These are phyloP conservation scores for Nothocercus nigrocapillus DNA, from an alignment of 2,113 vertebrate species.

Conservation along the genomic window DNA sequence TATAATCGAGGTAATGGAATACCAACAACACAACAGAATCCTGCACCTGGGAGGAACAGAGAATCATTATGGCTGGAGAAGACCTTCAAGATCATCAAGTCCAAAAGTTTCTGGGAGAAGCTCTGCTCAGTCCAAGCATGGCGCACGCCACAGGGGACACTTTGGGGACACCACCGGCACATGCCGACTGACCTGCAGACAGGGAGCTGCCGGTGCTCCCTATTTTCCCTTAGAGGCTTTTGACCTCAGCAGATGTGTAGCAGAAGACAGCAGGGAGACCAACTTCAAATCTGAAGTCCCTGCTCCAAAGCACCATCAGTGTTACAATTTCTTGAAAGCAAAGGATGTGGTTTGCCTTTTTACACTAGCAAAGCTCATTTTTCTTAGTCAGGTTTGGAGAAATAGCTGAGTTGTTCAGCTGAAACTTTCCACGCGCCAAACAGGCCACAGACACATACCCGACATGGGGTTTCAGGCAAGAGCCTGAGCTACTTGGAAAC, in stretches of 20 bases:
- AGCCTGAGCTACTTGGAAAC: neutral
- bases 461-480: neutral
- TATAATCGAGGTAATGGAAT: neutral
- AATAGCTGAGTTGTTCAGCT: neutral
- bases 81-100: too few species aligned
- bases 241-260: neutral
- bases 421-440: neutral
- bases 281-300: neutral
- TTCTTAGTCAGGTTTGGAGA: neutral
- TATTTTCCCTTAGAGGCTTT: neutral
- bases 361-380: neutral
- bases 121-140: neutral
- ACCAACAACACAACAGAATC: neutral
- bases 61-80: too few species aligned
- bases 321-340: neutral
- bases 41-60: neutral
- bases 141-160: neutral
- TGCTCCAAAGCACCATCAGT: neutral
- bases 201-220: fast-evolving
- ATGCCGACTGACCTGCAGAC: neutral
- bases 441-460: neutral
- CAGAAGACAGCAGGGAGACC: neutral
- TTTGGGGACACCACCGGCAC: neutral
- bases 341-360: neutral
- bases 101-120: neutral